These are phyloP conservation scores for Leptinotarsa juncta DNA, from an alignment of 2,888 invertebrate species.

Conservation along the genomic window DNA sequence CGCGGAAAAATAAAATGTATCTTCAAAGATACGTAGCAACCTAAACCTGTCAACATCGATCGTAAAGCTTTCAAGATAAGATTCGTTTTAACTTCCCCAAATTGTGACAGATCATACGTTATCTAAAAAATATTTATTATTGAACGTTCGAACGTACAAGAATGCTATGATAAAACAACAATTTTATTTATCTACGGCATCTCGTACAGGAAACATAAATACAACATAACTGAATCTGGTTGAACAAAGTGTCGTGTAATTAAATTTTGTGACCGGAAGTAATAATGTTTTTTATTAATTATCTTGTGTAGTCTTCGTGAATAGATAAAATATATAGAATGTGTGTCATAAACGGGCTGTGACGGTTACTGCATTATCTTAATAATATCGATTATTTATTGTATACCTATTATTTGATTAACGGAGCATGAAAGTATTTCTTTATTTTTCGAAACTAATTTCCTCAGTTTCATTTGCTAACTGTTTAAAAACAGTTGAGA, in stretches of 20 bases:
- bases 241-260: slow-evolving; percentile 42
- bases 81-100: slow-evolving; percentile 62
- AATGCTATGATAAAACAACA: slow-evolving; percentile 28
- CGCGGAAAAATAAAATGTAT: slow-evolving; percentile 55
- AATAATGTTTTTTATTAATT: slow-evolving; percentile 42
- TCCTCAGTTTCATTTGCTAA: slow-evolving; percentile 13
- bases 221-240: slow-evolving; percentile 38
- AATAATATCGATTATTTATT: slow-evolving; percentile 23
- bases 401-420: slow-evolving; percentile 4
- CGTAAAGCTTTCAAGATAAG: slow-evolving; percentile 66
- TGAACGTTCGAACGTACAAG: slow-evolving; percentile 25
- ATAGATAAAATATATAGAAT: slow-evolving; percentile 5
- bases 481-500: slow-evolving; percentile 5
- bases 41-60: slow-evolving; percentile 66
- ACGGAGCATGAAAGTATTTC: slow-evolving; percentile 27
- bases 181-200: slow-evolving; percentile 35
- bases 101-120: slow-evolving; percentile 55
- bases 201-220: slow-evolving; percentile 43
- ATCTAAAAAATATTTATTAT: slow-evolving; percentile 52
- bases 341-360: slow-evolving; percentile 4
- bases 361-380: slow-evolving; percentile 16
- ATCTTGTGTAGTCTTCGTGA: slow-evolving; percentile 21
- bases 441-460: slow-evolving; percentile 6
- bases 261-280: slow-evolving; percentile 50
- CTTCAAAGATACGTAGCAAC: slow-evolving; percentile 59